Evolutionary conservation across 2,888 invertebrate genomes (phyloP).

Genomic region (Melieria omissa): DNA sequence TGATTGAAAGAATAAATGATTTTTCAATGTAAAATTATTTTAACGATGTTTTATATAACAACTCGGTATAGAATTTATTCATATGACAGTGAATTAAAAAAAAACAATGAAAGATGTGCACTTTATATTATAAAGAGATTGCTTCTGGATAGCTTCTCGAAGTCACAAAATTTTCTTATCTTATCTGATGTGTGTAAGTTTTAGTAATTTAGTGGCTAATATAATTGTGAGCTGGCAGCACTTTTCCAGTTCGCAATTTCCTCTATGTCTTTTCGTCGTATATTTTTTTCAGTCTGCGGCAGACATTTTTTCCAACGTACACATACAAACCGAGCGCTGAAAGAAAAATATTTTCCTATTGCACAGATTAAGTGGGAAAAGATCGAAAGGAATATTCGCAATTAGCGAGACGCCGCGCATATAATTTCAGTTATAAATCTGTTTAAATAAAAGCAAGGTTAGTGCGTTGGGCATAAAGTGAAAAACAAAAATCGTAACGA

Average conservation of each 20-base stretch:
- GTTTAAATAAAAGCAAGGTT: constrained; percentile 30
- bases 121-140: too few relatives aligned
- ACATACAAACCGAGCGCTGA: constrained; percentile 19
- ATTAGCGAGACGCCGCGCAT: not conserved
- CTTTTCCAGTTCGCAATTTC: not conserved
- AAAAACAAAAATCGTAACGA: not conserved
- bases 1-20: too few relatives aligned
- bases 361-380: constrained; percentile 11
- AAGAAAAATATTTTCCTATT: constrained; percentile 19
- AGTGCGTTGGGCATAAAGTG: not conserved
- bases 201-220: too few relatives aligned
- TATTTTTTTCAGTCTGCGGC: constrained; percentile 12
- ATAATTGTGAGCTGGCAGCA: not conserved
- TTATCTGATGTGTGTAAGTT: too few relatives aligned
- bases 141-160: too few relatives aligned
- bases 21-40: too few relatives aligned
- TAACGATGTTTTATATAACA: too few relatives aligned
- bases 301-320: constrained; percentile 30
- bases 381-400: not conserved
- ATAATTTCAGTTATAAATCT: not conserved
- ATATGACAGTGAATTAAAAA: too few relatives aligned
- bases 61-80: too few relatives aligned
- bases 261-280: not conserved
- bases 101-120: too few relatives aligned
- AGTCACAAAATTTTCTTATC: too few relatives aligned